phyloP scores from a whole-genome alignment of 2,797 vertebrate species.

The Cyprinodon diabolis region DNA sequence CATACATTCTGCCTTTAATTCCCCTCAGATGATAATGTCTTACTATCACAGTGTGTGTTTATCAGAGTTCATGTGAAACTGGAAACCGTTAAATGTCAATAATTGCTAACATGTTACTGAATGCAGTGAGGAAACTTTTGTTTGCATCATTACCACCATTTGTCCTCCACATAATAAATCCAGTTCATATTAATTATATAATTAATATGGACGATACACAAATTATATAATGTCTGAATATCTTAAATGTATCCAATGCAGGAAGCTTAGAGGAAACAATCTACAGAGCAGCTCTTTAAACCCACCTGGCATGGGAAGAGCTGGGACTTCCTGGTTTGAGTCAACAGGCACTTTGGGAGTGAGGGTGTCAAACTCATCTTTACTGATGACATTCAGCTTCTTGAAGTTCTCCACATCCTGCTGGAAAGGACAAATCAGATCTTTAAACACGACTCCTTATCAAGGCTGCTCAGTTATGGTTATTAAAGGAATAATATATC shows the following conservation, averaged over 20 bases:
- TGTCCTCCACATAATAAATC: too few relatives aligned
- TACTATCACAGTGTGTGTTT: too few relatives aligned
- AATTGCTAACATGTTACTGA: too few relatives aligned
- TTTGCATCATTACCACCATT: too few relatives aligned
- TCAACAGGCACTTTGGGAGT: conserved; percentile 82
- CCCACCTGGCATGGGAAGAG: conserved; percentile 80
- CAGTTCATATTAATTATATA: too few relatives aligned
- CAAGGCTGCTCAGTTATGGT: not conserved
- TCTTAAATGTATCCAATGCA: not conserved
- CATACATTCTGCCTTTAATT: rapidly evolving
- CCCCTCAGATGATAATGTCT: not conserved
- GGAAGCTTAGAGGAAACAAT: not conserved
- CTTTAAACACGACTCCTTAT: not conserved
- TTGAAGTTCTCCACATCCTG: conserved; percentile 92
- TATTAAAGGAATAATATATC: too few relatives aligned
- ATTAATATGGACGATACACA: too few relatives aligned
- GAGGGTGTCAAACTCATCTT: conserved; percentile 89
- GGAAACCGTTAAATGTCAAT: too few relatives aligned
- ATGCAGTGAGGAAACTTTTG: too few relatives aligned
- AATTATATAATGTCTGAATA: not conserved
- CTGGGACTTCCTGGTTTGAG: conserved; percentile 78
- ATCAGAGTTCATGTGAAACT: not conserved
- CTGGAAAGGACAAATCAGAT: conserved; percentile 54
- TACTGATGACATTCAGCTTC: conserved; percentile 90
- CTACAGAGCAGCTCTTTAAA: not conserved